A percentile compares a stretch with the other conserved stretches of the same genome.
phyloP scores from a whole-genome alignment of 2,888 invertebrate genomes.

The Rotaria magnacalcarata region DNA sequence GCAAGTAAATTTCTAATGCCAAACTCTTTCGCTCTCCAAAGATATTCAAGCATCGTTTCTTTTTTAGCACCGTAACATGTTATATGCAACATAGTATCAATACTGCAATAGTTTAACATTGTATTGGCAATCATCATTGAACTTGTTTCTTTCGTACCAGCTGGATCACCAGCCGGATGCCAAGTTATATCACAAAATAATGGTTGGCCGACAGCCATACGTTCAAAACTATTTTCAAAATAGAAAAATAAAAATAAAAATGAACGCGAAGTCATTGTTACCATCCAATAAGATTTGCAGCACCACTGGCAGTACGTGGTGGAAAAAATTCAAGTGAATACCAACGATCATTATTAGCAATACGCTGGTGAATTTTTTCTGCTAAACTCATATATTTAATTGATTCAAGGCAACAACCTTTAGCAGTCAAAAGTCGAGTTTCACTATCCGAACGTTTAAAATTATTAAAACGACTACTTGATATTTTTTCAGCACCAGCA shows the following conservation, averaged over 20 bases:
- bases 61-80: constrained; percentile 62
- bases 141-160: constrained; percentile 63
- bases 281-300: constrained; percentile 63
- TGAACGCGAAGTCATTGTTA: constrained; percentile 48
- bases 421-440: neutral
- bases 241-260: neutral
- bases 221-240: constrained; percentile 59
- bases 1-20: constrained; percentile 71
- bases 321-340: constrained; percentile 66
- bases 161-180: constrained; percentile 64
- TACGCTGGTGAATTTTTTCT: constrained; percentile 56
- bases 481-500: neutral
- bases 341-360: constrained; percentile 61
- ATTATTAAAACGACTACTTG: neutral
- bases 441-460: neutral
- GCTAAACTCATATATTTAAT: constrained; percentile 32
- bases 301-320: constrained; percentile 63
- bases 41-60: constrained; percentile 59
- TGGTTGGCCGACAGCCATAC: constrained; percentile 62
- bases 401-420: neutral
- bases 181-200: constrained; percentile 66
- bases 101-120: constrained; percentile 63
- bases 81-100: constrained; percentile 66
- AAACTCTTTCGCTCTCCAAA: constrained; percentile 65
- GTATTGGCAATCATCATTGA: constrained; percentile 64